These are phyloP conservation scores for Clarias pachynema DNA, from an alignment of 2,797 vertebrate genomes.

Conservation along the genomic window DNA sequence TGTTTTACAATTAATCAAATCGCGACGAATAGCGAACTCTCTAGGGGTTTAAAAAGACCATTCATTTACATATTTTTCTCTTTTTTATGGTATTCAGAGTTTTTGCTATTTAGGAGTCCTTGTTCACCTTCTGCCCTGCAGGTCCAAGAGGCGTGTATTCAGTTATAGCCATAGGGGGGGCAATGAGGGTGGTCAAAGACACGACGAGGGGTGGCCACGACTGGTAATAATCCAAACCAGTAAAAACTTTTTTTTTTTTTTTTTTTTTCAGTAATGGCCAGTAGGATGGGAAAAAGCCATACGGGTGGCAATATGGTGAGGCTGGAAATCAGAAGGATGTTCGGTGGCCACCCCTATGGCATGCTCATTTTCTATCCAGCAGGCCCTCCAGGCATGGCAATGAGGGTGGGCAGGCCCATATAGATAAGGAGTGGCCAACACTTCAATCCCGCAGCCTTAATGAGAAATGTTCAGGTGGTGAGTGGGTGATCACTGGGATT, in stretches of 20 bases:
- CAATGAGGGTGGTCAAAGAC: neutral
- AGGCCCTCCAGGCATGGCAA: neutral
- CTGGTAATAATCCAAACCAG: neutral
- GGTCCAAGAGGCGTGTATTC: neutral
- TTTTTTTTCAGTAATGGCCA: neutral
- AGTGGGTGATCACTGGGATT: neutral
- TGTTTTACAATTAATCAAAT: neutral
- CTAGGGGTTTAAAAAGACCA: neutral
- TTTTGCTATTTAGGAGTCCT: neutral
- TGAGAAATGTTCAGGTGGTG: neutral
- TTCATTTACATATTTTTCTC: neutral
- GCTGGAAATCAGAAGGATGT: neutral
- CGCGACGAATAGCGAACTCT: neutral
- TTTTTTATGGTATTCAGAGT: neutral
- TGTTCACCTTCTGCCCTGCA: neutral
- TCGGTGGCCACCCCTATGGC: neutral
- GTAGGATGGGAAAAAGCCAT: too few relatives aligned
- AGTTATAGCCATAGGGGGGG: neutral
- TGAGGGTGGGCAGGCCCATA: too few relatives aligned
- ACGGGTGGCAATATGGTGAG: neutral
- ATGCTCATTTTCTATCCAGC: neutral
- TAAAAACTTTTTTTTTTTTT: neutral
- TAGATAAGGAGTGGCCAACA: too few relatives aligned
- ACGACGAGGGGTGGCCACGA: neutral
- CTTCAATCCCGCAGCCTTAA: neutral